These are phyloP conservation scores for Microtus montanus DNA, from an alignment of 2,113 vertebrate genomes.

Conservation along the genomic window DNA sequence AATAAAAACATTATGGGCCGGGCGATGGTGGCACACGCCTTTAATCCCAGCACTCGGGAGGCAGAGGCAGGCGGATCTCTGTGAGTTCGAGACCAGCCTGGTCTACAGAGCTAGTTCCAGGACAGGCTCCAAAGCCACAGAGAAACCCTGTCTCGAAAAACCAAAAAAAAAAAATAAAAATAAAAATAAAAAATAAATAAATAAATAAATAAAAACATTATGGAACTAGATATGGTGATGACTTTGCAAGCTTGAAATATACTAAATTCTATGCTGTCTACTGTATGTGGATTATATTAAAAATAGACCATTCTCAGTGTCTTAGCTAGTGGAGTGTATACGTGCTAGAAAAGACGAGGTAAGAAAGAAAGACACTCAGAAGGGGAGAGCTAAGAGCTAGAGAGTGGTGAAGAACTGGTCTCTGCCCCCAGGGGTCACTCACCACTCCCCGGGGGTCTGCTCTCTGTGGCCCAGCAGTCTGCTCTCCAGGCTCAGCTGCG, in stretches of 20 bases:
- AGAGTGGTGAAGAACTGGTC: neutral
- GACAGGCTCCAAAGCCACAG: too few relatives aligned
- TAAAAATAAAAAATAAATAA: conserved; percentile 35
- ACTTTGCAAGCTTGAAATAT: neutral
- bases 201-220: conserved; percentile 19
- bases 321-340: neutral
- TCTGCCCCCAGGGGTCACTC: too few relatives aligned
- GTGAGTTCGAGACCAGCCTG: too few relatives aligned
- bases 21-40: too few relatives aligned
- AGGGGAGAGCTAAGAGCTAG: neutral
- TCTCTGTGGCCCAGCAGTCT: fast-evolving
- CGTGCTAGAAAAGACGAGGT: neutral
- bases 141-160: too few relatives aligned
- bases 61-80: too few relatives aligned
- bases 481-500: neutral
- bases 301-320: neutral
- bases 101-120: too few relatives aligned
- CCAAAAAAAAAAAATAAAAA: too few relatives aligned
- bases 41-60: too few relatives aligned
- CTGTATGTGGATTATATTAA: neutral
- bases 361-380: neutral
- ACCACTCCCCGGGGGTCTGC: neutral
- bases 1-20: neutral
- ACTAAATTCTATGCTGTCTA: neutral
- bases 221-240: neutral